Percentiles rank a stretch among this genome's conserved stretches.
Evolutionary conservation across 2,888 invertebrate species (phyloP).

Genomic region (Cantharis nigra): DNA sequence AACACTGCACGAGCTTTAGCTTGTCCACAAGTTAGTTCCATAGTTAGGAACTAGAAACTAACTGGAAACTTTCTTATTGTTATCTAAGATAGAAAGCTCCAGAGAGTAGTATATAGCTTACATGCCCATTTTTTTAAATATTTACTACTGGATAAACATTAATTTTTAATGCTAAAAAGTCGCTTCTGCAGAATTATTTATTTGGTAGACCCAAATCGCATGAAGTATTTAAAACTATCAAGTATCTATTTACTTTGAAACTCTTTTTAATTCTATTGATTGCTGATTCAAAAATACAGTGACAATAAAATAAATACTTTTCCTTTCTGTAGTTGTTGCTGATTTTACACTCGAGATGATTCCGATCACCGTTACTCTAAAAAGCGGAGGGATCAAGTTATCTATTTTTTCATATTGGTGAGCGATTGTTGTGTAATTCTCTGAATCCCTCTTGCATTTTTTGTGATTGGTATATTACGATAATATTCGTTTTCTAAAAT

Average conservation of each 20-base stretch:
- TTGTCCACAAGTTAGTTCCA: conserved; percentile 12
- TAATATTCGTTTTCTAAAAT: background rate
- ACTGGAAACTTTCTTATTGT: conserved; percentile 1
- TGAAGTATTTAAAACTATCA: background rate
- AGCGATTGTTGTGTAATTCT: background rate
- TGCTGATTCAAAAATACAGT: background rate
- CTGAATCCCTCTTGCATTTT: background rate
- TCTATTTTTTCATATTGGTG: background rate
- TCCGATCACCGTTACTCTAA: background rate
- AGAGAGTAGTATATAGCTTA: background rate
- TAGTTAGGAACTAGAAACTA: conserved; percentile 13
- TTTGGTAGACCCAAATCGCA: background rate
- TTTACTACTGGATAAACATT: background rate
- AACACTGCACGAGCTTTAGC: conserved; percentile 24
- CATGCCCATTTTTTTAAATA: background rate
- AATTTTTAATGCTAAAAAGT: background rate
- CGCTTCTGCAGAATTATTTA: background rate
- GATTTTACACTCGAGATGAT: background rate
- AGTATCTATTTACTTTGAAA: background rate
- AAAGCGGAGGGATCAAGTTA: background rate
- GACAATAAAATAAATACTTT: background rate
- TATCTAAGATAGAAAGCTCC: background rate
- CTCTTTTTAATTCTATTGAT: background rate
- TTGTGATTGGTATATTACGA: background rate
- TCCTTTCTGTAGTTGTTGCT: background rate